Percentiles rank a stretch among this genome's conserved stretches.
Evolutionary conservation across 2,797 vertebrate species (phyloP).

Genomic region (Orestias chungarensis): DNA sequence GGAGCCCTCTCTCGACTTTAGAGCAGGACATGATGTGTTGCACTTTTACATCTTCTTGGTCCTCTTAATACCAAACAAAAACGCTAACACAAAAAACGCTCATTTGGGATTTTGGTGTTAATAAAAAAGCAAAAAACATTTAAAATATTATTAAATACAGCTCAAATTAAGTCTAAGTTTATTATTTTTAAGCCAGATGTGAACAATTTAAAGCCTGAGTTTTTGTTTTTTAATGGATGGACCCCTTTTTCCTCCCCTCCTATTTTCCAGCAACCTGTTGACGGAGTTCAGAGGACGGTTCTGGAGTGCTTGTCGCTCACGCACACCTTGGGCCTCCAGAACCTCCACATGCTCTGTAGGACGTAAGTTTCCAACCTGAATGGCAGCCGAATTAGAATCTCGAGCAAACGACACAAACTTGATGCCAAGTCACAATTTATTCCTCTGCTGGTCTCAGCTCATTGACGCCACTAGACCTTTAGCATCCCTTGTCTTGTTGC

Average conservation of each 20-base stretch:
- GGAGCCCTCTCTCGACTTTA: neutral
- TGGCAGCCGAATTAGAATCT: no score
- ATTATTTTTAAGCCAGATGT: no score
- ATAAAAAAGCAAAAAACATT: no score
- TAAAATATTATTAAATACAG: no score
- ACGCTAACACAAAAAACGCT: no score
- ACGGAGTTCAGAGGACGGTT: conserved; percentile 85
- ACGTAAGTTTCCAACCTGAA: conserved; percentile 78
- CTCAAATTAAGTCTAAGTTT: no score
- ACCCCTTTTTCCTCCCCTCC: neutral
- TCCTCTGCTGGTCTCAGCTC: neutral
- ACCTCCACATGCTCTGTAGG: conserved; percentile 86
- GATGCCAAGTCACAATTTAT: neutral
- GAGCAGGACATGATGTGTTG: no score
- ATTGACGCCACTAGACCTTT: neutral
- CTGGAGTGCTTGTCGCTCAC: conserved; percentile 92
- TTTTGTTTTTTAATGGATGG: neutral
- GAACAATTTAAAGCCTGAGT: neutral
- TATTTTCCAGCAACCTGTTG: conserved; percentile 75
- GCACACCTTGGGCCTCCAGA: conserved; percentile 85
- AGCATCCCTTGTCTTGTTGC: conserved; percentile 37
- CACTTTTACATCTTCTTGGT: neutral
- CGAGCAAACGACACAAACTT: no score
- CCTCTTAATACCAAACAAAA: no score
- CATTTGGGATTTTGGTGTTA: no score